phyloP scores from a whole-genome alignment of 2,888 invertebrate species.

The Troglohyphantes excavatus region DNA sequence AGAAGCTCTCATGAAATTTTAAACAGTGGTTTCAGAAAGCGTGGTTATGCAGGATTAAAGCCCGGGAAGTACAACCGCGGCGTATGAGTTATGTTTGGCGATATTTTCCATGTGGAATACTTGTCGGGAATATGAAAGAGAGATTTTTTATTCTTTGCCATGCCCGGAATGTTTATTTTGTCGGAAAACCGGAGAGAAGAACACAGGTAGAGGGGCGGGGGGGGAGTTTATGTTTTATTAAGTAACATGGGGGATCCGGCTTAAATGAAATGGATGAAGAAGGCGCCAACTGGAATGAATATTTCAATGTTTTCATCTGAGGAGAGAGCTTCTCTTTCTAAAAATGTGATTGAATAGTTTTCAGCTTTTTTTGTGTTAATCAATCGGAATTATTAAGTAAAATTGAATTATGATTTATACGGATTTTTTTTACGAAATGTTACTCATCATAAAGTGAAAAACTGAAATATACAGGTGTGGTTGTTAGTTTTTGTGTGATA shows the following conservation, averaged over 20 bases:
- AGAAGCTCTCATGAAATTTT: constrained; percentile 66
- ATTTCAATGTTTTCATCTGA: not conserved
- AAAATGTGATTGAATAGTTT: not conserved
- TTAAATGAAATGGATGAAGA: not conserved
- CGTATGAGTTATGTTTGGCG: constrained; percentile 47
- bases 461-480: too few species aligned
- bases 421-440: too few species aligned
- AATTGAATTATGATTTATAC: too few species aligned
- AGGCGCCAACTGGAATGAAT: not conserved
- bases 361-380: not conserved
- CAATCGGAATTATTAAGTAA: too few species aligned
- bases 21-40: constrained; percentile 61
- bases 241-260: not conserved
- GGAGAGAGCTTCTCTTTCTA: not conserved
- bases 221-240: not conserved
- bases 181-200: not conserved
- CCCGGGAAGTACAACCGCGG: constrained; percentile 17
- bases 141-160: constrained; percentile 26
- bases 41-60: constrained; percentile 57
- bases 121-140: constrained; percentile 39
- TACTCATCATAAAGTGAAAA: too few species aligned
- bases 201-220: not conserved
- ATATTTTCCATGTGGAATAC: constrained; percentile 31
- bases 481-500: too few species aligned
- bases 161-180: constrained; percentile 20